Evolutionary conservation across 2,888 invertebrate genomes (phyloP), one percentile per base, ranked within the genome.

Genomic region (Dioctria rufipes): DNA sequence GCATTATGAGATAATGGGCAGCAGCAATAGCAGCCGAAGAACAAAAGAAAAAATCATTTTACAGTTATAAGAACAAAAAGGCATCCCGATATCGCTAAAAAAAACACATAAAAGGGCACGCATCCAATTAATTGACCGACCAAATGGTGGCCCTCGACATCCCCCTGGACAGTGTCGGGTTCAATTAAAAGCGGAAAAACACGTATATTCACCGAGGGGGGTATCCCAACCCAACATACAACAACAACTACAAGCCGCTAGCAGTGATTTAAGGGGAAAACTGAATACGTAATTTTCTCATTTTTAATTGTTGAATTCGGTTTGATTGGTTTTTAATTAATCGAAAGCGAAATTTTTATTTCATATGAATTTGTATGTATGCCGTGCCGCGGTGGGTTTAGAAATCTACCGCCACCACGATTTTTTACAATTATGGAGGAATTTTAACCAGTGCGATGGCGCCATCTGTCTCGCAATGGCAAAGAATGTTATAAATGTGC

Each of bases 281-380:
- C 25, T 25, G 25, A 25, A 25, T 1, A 25, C 25, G 13, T 60
- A 54, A 43, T 71, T 71, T 71, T 13, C 71, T 71, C 54, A 71
- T 54, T 71, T 39, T 54, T 40, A 71, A 71, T 37, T 71, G 71
- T 40, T 54, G 43, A 54, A n/a, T 71, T 54, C 39, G 40, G 71
- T 71, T 71, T 71, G 54, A 71, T 71, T 71, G 71, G 40, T 71
- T 71, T 25, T 71, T 71, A 71, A 71, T 71, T 71, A 71, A 71
- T 71, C 54, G 54, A 25, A 25, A 25, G 25, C 25, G 25, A 51
- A 39, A 54, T 54, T 71, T 71, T 54, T 71, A 40, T 39, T 25
- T 66, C 37, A n/a, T 65, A 6, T 40, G 5, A 25, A 5, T 65
- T 40, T 39, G 8, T 11, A 9, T 40, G 13, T 13, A 40, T 9